These are phyloP conservation scores for Asteroscopus sphinx DNA, from an alignment of 2,888 invertebrate species.

Conservation along the genomic window DNA sequence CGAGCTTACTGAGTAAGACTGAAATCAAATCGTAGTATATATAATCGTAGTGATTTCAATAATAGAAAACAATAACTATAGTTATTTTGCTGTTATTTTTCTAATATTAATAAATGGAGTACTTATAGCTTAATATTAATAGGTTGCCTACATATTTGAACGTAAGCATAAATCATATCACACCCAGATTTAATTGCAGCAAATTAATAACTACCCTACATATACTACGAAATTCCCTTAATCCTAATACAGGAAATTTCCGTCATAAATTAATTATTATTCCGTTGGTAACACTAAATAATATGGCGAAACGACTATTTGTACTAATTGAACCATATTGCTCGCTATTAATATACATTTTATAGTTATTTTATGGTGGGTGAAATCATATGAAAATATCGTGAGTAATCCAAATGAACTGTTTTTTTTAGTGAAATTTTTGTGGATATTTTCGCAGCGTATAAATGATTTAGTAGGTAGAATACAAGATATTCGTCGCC, in stretches of 20 bases:
- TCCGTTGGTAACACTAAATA: constrained; percentile 40
- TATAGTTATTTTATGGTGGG: constrained; percentile 48
- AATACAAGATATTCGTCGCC: not conserved
- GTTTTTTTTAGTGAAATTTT: constrained; percentile 57
- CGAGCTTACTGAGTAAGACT: no score
- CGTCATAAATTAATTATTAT: constrained; percentile 47
- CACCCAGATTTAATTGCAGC: constrained; percentile 16
- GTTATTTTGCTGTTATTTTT: no score
- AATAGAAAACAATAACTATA: no score
- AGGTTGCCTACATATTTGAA: no score
- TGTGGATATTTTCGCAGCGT: constrained; percentile 35
- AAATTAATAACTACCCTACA: constrained; percentile 15
- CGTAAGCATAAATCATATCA: constrained; percentile 1
- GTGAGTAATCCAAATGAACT: constrained; percentile 61
- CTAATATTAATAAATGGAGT: no score
- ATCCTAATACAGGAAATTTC: constrained; percentile 32
- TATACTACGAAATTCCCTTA: constrained; percentile 20
- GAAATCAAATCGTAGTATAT: no score
- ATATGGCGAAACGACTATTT: constrained; percentile 40
- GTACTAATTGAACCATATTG: constrained; percentile 43
- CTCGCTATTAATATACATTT: constrained; percentile 39
- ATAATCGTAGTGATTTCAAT: no score
- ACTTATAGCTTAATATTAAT: no score
- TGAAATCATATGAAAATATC: constrained; percentile 57
- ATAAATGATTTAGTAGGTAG: constrained; percentile 32